phyloP scores from a whole-genome alignment of 2,113 vertebrate species.

The Phalacrocorax carbo region DNA sequence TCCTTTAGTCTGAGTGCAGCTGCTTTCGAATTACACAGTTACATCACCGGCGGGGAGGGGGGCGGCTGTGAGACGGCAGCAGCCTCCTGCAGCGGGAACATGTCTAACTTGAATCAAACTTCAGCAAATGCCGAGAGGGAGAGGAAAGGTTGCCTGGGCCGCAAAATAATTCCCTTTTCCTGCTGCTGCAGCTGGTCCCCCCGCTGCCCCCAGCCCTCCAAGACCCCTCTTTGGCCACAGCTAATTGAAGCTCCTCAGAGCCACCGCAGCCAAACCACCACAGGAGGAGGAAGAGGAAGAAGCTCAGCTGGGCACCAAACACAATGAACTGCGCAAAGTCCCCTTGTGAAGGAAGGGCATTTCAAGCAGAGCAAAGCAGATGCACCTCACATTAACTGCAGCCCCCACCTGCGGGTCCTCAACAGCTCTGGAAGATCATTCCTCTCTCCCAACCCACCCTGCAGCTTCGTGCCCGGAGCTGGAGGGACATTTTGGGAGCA shows the following conservation, averaged over 20 bases:
- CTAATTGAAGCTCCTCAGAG: neutral
- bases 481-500: neutral
- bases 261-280: neutral
- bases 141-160: neutral
- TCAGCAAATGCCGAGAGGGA: neutral
- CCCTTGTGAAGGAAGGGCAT: neutral
- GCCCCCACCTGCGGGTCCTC: neutral
- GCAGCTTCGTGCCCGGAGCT: rapidly evolving
- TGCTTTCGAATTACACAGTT: neutral
- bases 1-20: neutral
- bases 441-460: rapidly evolving
- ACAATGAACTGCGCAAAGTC: neutral
- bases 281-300: neutral
- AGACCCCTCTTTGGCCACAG: neutral
- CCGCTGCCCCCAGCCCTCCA: neutral
- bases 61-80: neutral
- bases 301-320: neutral
- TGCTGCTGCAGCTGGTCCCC: neutral
- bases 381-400: neutral
- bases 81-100: neutral
- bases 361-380: neutral
- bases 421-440: rapidly evolving
- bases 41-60: neutral
- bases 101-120: neutral
- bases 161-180: neutral